Evolutionary conservation across 23 tunicate species (phyloP).

Genomic region (Halocynthia aurantium): DNA sequence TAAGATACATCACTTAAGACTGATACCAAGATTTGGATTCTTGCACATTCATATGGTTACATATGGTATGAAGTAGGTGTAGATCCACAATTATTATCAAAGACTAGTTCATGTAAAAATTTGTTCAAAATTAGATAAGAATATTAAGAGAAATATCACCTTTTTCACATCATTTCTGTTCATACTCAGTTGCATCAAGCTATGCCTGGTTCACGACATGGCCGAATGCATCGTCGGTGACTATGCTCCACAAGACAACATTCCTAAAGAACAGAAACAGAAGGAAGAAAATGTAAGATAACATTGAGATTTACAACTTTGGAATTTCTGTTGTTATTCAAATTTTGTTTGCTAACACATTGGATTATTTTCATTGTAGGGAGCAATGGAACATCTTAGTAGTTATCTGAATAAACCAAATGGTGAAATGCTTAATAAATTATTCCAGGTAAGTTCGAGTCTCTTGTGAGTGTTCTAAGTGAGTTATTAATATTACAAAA

Average conservation of each 20-base stretch:
- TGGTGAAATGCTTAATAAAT: neutral
- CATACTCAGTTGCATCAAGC: slow-evolving; percentile 45
- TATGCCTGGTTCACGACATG: slow-evolving; percentile 92
- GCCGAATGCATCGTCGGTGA: slow-evolving; percentile 97
- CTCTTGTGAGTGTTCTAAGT: too few species aligned
- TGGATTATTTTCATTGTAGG: neutral
- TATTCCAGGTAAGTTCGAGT: slow-evolving; percentile 10
- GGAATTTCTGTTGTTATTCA: neutral
- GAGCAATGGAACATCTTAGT: slow-evolving; percentile 28
- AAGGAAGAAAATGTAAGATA: slow-evolving; percentile 27
- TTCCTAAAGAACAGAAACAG: slow-evolving; percentile 71
- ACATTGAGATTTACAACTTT: neutral
- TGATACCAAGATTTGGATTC: too few species aligned
- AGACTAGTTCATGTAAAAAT: neutral
- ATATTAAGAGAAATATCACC: too few species aligned
- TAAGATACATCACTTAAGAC: too few species aligned
- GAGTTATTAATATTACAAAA: too few species aligned
- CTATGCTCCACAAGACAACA: slow-evolving; percentile 63
- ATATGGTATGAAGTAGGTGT: neutral
- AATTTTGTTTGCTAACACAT: neutral
- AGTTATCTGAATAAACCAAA: neutral
- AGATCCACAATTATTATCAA: neutral
- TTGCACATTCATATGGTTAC: too few species aligned
- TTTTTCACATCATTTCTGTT: too few species aligned
- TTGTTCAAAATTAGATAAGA: neutral